These are phyloP conservation scores for Xylocampa areola DNA, from an alignment of 2,888 invertebrate species.

Conservation along the genomic window DNA sequence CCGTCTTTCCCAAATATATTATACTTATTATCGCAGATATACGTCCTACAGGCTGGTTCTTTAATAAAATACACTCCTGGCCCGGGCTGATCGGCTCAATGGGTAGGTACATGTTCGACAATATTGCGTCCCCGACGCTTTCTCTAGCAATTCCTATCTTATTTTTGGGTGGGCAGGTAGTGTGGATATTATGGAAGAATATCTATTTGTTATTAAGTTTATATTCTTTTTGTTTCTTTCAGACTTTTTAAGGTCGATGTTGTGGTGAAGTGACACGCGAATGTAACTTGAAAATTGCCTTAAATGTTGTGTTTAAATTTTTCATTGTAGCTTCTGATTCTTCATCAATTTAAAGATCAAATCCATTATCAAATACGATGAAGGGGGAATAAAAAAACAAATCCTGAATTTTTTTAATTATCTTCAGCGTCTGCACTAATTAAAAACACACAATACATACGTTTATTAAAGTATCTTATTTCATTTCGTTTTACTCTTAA, in stretches of 20 bases:
- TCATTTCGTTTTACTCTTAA: constrained; percentile 3
- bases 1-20: neutral
- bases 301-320: too few species aligned
- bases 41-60: constrained; percentile 16
- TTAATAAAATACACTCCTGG: constrained; percentile 37
- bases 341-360: too few species aligned
- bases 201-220: too few species aligned
- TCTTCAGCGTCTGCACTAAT: constrained; percentile 3
- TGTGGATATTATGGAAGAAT: neutral
- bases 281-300: too few species aligned
- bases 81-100: constrained; percentile 29
- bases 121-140: constrained; percentile 33
- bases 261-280: too few species aligned
- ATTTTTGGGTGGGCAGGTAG: constrained; percentile 24
- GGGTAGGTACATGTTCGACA: constrained; percentile 19
- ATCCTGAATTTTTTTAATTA: constrained; percentile 10
- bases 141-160: constrained; percentile 41
- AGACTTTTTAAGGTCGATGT: too few species aligned
- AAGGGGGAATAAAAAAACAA: neutral
- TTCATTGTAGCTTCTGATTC: too few species aligned
- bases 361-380: too few species aligned
- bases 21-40: constrained; percentile 14
- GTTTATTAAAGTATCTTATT: constrained; percentile 16
- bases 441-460: constrained; percentile 12
- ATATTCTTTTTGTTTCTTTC: too few species aligned